phyloP scores from a whole-genome alignment of 2,888 invertebrate species.

The Yponomeuta cagnagella region DNA sequence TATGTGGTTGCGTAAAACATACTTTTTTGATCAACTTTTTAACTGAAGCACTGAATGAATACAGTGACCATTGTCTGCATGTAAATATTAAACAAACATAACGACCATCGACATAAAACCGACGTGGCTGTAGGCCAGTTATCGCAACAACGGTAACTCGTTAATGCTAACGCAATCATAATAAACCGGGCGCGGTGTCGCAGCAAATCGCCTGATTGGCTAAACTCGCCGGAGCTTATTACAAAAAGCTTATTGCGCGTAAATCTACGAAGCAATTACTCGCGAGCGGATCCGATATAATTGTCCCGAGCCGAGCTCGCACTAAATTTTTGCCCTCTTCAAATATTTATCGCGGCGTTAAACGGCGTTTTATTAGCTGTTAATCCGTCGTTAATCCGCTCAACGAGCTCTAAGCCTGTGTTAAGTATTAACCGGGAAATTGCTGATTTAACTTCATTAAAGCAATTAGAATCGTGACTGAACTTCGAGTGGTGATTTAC shows the following conservation, averaged over 20 bases:
- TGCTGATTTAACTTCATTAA: constrained; percentile 12
- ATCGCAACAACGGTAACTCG: not conserved
- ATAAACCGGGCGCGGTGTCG: not conserved
- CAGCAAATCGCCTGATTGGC: not conserved
- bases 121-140: not conserved
- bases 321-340: constrained; percentile 15
- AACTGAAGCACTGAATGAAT: too few relatives aligned
- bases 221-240: not conserved
- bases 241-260: not conserved
- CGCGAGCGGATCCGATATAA: not conserved
- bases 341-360: constrained; percentile 26
- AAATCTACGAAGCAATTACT: not conserved
- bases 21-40: too few relatives aligned
- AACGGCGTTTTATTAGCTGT: constrained; percentile 24
- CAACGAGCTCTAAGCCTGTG: constrained; percentile 22
- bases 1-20: too few relatives aligned
- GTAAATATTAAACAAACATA: too few relatives aligned
- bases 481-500: not conserved
- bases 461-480: constrained; percentile 5
- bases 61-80: too few relatives aligned
- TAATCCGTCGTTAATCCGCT: constrained; percentile 23
- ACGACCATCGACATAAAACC: not conserved
- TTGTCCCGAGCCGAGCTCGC: not conserved
- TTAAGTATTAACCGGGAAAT: constrained; percentile 5
- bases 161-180: not conserved